Base-by-base conservation (phyloP, 2,113 vertebrate species). In the Paraplagusia blochii region DNA sequence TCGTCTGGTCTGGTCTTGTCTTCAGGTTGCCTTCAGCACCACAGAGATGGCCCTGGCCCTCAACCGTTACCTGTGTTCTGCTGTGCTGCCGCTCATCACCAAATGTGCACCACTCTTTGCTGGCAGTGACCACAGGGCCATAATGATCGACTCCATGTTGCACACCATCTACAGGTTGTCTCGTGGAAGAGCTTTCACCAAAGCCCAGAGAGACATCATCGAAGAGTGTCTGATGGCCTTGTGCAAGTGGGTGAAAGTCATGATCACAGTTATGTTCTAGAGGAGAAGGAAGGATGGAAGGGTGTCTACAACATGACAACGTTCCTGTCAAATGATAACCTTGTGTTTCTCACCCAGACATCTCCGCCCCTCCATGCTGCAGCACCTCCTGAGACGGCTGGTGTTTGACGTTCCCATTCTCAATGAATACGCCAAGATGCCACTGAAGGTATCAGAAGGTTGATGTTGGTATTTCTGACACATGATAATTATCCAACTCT, bases 141-240 rank as follows among this genome's bases (percentile, higher is more conserved):
- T 97, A 79, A 96, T 97, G 95, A 94, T 97, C 33, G 95, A 98
- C 87, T 98, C 95, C 59, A 96, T 97, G 95, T 88, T 98, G 51
- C 95, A 98, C 84, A 97, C 95, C 1, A 91, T 98, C 78, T 98
- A 98, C 85, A 90, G 95, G 2, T 89, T 98, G 17, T 97, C 95
- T 11, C 90, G 95, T 1, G 95, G 94, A n/a, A 91, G 94, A 59
- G 94, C 95, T 0, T 92, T 98, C 69, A 98, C 95, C 22, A 98
- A 98, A 79, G 95, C 95, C 1, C 95, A 98, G 69, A 90, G 95
- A 12, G 95, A 98, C 16, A 92, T 95, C 63, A 96, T 97, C 54
- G 95, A 98, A 74, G 95, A 95, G 62, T 96, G 95, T 38, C 93
- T 98, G 11, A 97, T 97, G 95, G 91, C 93, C 0, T 90, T 98